A percentile compares a stretch with the other conserved stretches of the same genome.
Evolutionary conservation across 92 coral and sea anemone species (phyloP).

Genomic region (Micromussa lordhowensis): DNA sequence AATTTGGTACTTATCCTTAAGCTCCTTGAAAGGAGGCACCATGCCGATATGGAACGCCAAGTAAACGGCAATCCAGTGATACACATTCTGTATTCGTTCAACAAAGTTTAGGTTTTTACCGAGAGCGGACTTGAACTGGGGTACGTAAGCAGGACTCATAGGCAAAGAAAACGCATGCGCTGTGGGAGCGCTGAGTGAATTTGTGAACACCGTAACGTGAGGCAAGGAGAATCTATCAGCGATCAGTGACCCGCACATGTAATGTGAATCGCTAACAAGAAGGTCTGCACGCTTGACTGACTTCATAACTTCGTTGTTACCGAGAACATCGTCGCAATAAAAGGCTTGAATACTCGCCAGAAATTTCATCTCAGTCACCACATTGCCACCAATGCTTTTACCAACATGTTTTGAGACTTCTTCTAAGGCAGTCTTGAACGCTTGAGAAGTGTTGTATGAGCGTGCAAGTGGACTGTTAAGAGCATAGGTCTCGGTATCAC

Average conservation of each 20-base stretch:
- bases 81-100: conserved; percentile 32
- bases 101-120: conserved; percentile 9
- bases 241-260: conserved; percentile 48
- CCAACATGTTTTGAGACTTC: not conserved
- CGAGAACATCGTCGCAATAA: conserved; percentile 41
- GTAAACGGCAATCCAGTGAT: conserved; percentile 2
- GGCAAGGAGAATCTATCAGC: conserved; percentile 46
- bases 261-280: conserved; percentile 35
- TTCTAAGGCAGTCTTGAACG: not conserved
- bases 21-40: conserved; percentile 28
- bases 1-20: conserved; percentile 40
- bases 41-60: not conserved
- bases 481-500: conserved; percentile 10
- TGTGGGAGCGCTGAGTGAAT: conserved; percentile 26
- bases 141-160: conserved; percentile 41
- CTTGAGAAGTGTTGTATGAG: not conserved
- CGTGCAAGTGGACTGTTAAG: not conserved
- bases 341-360: not conserved
- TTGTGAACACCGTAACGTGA: conserved; percentile 22
- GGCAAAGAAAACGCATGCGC: conserved; percentile 21
- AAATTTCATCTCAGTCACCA: not conserved
- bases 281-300: conserved; percentile 29
- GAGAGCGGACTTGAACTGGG: conserved; percentile 33
- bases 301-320: conserved; percentile 14
- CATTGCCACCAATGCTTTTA: not conserved